Evolutionary conservation across 1,140 invertebrate genomes (phyloP), one percentile per base, ranked within the genome.

Genomic region (Drosophila sp.): DNA sequence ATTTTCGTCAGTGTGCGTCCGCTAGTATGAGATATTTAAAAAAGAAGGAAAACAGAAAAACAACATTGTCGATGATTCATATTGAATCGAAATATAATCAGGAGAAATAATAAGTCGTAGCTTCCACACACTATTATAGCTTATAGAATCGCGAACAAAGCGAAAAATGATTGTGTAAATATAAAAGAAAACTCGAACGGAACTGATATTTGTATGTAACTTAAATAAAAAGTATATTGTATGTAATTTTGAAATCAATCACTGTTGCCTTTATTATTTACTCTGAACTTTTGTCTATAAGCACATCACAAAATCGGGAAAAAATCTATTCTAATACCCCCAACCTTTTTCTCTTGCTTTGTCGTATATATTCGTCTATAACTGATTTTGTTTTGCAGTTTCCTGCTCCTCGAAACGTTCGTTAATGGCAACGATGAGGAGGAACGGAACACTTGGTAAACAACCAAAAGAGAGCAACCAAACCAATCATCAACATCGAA

Each of bases 301-400:
- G 54, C 66, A 65, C 61, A 16, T 21, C 32, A 8, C 1, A 29
- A 2, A 29, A 29, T 5, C n/a, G n/a, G n/a, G 21, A 21, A 21
- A 21, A 29, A 29, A 29, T 29, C 27, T 2, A 34, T n/a, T 29
- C 46, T 11, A 51, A 38, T 51, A 9, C 29, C 54, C 32, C 34
- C 36, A n/a, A n/a, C n/a, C n/a, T n/a, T n/a, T n/a, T n/a, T n/a
- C 16, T 41, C n/a, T n/a, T 66, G 16, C 36, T 43, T 75, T 89
- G 63, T 71, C 65, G 66, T 67, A 72, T 70, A 64, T 63, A 76
- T 45, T 71, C 69, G 62, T 72, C 84, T 89, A 89, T 90, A 90
- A 90, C 63, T 54, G 74, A 90, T 87, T 90, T 90, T 90, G 87
- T 90, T 82, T 90, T 90, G 46, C 87, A 90, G 87, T 90, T 90